These are phyloP conservation scores for Diarsia mendica DNA, from an alignment of 2,888 invertebrate genomes.

Conservation along the genomic window DNA sequence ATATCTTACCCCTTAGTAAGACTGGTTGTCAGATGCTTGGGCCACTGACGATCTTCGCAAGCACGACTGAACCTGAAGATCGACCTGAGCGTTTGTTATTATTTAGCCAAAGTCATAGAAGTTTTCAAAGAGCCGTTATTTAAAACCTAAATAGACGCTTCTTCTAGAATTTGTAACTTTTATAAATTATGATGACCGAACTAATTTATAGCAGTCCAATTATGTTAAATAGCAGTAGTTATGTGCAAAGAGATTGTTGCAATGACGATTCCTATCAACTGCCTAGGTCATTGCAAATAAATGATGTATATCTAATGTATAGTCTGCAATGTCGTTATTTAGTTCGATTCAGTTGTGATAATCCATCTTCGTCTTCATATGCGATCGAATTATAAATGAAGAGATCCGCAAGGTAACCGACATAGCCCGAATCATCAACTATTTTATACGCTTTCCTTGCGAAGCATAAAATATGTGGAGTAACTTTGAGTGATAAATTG, in stretches of 20 bases:
- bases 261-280: conserved; percentile 13
- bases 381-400: neutral
- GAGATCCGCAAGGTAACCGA: neutral
- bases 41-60: neutral
- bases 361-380: neutral
- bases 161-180: conserved; percentile 36
- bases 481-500: too few species aligned
- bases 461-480: too few species aligned
- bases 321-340: neutral
- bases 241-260: conserved; percentile 28
- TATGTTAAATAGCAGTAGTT: conserved; percentile 16
- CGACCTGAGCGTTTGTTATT: neutral
- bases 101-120: neutral
- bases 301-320: conserved; percentile 42
- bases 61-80: neutral
- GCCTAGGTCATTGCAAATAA: conserved; percentile 52
- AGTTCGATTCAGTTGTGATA: neutral
- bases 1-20: neutral
- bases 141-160: neutral
- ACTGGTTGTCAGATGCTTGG: too few species aligned
- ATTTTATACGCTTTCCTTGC: too few species aligned
- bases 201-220: conserved; percentile 31
- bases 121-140: neutral
- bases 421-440: neutral
- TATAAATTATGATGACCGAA: conserved; percentile 40